Conservation (phyloP, 2,113 vertebrate species). For the Ellobius talpinus region DNA sequence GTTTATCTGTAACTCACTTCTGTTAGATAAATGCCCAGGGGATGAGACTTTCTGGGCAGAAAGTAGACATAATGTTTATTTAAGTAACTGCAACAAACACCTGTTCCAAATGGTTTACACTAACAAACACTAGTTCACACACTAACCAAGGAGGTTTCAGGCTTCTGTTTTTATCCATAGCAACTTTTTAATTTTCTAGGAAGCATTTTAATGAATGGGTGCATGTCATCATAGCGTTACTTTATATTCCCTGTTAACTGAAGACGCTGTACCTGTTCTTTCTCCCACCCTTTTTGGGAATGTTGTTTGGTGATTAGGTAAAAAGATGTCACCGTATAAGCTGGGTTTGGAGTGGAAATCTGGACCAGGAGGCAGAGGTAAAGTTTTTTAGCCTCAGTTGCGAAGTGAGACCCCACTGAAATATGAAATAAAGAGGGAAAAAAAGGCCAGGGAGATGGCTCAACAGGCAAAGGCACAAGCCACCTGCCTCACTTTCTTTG, state of each 20-base stretch:
- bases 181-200: not conserved
- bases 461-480: not conserved
- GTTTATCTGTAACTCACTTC: not conserved
- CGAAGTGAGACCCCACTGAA: not conserved
- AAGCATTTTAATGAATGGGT: not conserved
- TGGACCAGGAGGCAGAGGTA: not conserved
- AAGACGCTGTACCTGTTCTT: not conserved
- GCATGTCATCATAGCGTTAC: not conserved
- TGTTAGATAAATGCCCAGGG: not conserved
- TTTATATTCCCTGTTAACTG: not conserved
- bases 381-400: not conserved
- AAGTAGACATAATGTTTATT: not conserved
- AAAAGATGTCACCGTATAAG: not conserved
- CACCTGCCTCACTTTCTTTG: not conserved
- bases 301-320: not conserved
- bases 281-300: not conserved
- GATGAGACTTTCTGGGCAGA: not conserved
- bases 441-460: not conserved
- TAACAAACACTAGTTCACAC: not conserved
- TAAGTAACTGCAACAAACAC: not conserved
- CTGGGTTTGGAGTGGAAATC: not conserved
- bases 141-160: not conserved
- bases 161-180: accelerated
- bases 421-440: not conserved
- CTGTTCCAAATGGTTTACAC: not conserved